Conservation (phyloP, 2,888 invertebrate genomes). For the Caenorhabditis drosophilae region DNA sequence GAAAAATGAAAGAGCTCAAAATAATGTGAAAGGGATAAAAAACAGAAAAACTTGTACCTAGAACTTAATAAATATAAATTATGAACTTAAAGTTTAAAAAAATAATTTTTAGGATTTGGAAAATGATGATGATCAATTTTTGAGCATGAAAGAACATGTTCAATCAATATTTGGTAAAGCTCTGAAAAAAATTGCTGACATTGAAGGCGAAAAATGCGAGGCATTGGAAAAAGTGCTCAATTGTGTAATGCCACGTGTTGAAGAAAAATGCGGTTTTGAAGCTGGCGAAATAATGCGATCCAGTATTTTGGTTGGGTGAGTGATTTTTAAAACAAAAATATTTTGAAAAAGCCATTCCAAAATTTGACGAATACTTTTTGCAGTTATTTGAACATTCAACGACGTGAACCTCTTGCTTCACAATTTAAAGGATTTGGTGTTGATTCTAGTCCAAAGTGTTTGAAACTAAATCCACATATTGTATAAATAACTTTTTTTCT, state of each 20-base stretch:
- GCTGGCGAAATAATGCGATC: slow-evolving; percentile 27
- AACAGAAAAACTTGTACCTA: no score
- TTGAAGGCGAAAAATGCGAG: slow-evolving; percentile 46
- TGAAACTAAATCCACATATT: slow-evolving; percentile 25
- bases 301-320: slow-evolving; percentile 41
- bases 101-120: slow-evolving; percentile 41
- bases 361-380: slow-evolving; percentile 1
- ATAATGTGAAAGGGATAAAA: no score
- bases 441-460: slow-evolving; percentile 31
- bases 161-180: slow-evolving; percentile 35
- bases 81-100: no score
- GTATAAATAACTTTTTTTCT: slow-evolving; percentile 7
- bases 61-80: no score
- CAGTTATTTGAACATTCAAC: slow-evolving; percentile 36
- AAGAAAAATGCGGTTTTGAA: slow-evolving; percentile 38
- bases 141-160: slow-evolving; percentile 40
- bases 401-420: slow-evolving; percentile 35
- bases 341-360: neutral
- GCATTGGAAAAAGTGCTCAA: slow-evolving; percentile 32
- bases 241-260: slow-evolving; percentile 39
- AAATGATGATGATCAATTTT: slow-evolving; percentile 40
- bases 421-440: slow-evolving; percentile 46
- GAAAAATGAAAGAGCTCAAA: no score
- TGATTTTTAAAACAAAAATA: neutral
- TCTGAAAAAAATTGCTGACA: slow-evolving; percentile 28